Percentiles rank a stretch among this genome's conserved stretches.
These are phyloP conservation scores for Fregata magnificens DNA, from an alignment of 2,113 vertebrate species.

Conservation along the genomic window DNA sequence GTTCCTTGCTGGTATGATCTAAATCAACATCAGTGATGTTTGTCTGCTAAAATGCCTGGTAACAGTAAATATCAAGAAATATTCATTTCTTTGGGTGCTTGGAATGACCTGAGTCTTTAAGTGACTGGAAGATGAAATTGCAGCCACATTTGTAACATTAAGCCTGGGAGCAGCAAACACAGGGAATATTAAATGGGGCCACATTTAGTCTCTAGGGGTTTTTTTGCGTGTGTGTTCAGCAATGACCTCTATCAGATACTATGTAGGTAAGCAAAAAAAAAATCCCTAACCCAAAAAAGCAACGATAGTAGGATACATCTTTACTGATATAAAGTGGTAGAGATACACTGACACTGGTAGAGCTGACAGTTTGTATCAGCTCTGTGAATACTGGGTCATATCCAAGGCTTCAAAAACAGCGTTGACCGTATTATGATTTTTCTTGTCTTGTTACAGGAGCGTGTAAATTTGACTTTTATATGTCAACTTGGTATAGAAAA, in stretches of 20 bases:
- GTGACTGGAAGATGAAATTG: not conserved
- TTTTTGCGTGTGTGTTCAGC: fast-evolving
- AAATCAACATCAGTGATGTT: not conserved
- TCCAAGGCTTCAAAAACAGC: not conserved
- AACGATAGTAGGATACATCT: not conserved
- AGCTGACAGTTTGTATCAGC: not conserved
- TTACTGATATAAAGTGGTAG: not conserved
- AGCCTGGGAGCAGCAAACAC: not conserved
- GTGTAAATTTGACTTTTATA: not conserved
- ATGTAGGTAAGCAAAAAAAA: not conserved
- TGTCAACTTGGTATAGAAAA: not conserved
- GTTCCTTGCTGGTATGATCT: not conserved
- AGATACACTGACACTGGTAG: not conserved
- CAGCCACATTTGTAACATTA: not conserved
- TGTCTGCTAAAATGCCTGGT: not conserved
- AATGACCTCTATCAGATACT: not conserved
- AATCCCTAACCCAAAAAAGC: not conserved
- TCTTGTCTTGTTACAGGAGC: not conserved
- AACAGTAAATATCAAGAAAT: not conserved
- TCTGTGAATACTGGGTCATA: not conserved
- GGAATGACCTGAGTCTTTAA: not conserved
- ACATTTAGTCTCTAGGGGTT: not conserved
- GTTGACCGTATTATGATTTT: not conserved
- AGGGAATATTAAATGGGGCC: not conserved
- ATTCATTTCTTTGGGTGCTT: not conserved